Base-by-base conservation (phyloP, 2,113 vertebrate species). In the Charadrius vociferus region DNA sequence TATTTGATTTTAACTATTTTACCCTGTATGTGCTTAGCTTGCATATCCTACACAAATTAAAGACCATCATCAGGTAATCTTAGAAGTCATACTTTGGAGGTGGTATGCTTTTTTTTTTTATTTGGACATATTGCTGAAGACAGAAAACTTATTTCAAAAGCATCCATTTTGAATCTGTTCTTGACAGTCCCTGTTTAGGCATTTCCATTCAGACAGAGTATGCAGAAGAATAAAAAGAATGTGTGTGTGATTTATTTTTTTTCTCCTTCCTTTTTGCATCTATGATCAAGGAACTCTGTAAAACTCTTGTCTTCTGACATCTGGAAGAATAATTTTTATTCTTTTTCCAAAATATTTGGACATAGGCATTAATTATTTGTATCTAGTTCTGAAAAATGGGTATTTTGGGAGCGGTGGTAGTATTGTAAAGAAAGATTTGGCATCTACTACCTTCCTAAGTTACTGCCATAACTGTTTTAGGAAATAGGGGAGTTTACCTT, bases 21-120 rank as follows among this genome's bases (percentile, higher is more conserved):
- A 49, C 10, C 14, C 14, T 16, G 5, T 37, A 6, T 0, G 0
- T 47, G 14, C 43, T 59, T 93, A 29, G 43, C 8, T 30, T 12
- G 4, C 0, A 0, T 49, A 11, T 50, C 27, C 32, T 55, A 10
- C 9, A 8, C 3, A 12, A 12, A 3, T 87, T 41, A 50, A 81
- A 26, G 39, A 43, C 36, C 63, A 14, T 56, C 12, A 41, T 37
- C 15, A 30, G 7, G 27, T 62, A 55, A 53, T 63, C 39, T 79
- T 45, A n/a, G 50, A 79, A 62, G 32, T 29, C 41, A 7, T 71
- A 22, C 24, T 80, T 88, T 14, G 34, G 58, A 87, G n/a, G 30
- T 66, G 47, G 17, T 21, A 22, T 39, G 21, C 6, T 23, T 78
- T 58, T 70, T 58, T 52, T 37, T 66, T 58, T 88, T 4, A n/a